A percentile compares a stretch with the other conserved stretches of the same genome.
phyloP scores from a whole-genome alignment of 1,140 invertebrate genomes.

The Cotesia chilonis region DNA sequence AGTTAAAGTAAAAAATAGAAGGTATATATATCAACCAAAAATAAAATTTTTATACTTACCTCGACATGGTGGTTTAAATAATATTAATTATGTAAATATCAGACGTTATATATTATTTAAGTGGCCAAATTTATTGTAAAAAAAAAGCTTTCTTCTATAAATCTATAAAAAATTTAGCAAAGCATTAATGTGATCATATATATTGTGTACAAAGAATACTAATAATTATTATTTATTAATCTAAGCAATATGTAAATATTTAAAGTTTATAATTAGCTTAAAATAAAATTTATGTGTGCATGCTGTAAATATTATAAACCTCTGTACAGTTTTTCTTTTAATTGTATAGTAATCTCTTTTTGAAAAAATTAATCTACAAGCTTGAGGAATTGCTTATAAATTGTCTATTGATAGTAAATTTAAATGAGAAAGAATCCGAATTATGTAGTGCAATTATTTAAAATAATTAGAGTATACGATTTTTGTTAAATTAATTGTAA shows the following conservation, averaged over 20 bases:
- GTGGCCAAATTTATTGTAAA: background rate
- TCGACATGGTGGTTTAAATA: background rate
- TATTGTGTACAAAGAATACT: too few relatives aligned
- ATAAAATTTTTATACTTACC: constrained; percentile 17
- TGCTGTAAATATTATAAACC: too few relatives aligned
- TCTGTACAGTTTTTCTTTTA: too few relatives aligned
- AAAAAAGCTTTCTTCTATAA: background rate
- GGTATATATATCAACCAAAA: background rate
- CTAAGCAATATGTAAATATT: constrained; percentile 2
- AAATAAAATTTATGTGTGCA: too few relatives aligned
- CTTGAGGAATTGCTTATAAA: constrained; percentile 1
- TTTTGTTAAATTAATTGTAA: too few relatives aligned
- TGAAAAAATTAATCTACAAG: background rate
- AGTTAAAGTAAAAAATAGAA: background rate
- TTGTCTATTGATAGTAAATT: too few relatives aligned
- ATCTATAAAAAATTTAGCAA: constrained; percentile 1
- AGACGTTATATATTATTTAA: background rate
- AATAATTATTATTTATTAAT: background rate
- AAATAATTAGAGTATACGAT: too few relatives aligned
- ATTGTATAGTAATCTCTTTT: too few relatives aligned
- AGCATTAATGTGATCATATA: background rate
- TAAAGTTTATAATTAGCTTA: too few relatives aligned
- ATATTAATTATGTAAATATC: constrained; percentile 6
- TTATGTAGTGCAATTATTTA: too few relatives aligned
- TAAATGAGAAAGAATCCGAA: too few relatives aligned